These are phyloP conservation scores for Asbolus verrucosus DNA, from an alignment of 1,140 invertebrate genomes.

Conservation along the genomic window DNA sequence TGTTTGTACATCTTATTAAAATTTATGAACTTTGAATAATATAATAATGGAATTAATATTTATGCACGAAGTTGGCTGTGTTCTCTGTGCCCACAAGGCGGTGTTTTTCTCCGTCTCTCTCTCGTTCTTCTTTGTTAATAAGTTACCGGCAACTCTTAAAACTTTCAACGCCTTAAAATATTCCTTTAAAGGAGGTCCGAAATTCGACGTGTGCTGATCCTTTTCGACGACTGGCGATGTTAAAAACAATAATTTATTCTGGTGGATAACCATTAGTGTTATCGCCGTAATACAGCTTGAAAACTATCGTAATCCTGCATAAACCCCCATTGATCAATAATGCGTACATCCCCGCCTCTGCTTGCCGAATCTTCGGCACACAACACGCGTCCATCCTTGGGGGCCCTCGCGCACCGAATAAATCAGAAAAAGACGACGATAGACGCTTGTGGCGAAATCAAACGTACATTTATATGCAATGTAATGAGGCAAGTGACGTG, in stretches of 20 bases:
- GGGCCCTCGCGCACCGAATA: conserved; percentile 1
- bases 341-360: conserved; percentile 22
- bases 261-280: conserved; percentile 55
- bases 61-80: conserved; percentile 35
- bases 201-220: neutral
- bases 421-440: conserved; percentile 33
- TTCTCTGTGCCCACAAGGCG: conserved; percentile 34
- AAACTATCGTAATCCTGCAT: conserved; percentile 53
- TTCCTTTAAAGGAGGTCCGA: neutral
- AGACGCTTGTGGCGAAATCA: conserved; percentile 48
- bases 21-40: conserved; percentile 39
- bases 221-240: conserved; percentile 27
- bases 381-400: conserved; percentile 12
- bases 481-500: conserved; percentile 53
- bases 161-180: conserved; percentile 21
- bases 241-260: conserved; percentile 55
- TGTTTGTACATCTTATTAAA: conserved; percentile 39
- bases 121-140: conserved; percentile 25
- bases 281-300: conserved; percentile 53
- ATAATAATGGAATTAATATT: conserved; percentile 40
- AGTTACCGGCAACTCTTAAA: conserved; percentile 21
- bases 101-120: conserved; percentile 30
- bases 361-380: conserved; percentile 8
- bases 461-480: conserved; percentile 53
- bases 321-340: conserved; percentile 49